These are phyloP conservation scores for Nomada goodeniana DNA, from an alignment of 2,888 invertebrate genomes.

Conservation along the genomic window DNA sequence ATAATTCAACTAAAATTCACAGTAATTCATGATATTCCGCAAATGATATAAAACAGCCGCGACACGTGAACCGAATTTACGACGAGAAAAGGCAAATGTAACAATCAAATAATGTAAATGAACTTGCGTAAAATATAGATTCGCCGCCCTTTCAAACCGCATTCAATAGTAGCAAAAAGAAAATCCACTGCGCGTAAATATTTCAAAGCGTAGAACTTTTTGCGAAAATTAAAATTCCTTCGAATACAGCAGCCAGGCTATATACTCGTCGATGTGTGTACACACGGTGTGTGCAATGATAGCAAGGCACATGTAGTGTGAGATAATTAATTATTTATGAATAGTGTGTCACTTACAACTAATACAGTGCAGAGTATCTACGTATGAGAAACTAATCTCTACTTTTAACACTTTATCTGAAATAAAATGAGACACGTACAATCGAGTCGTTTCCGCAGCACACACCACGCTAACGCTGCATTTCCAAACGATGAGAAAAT, in stretches of 20 bases:
- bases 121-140: neutral
- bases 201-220: neutral
- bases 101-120: neutral
- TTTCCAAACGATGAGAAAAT: constrained; percentile 80
- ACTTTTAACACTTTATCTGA: constrained; percentile 65
- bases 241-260: constrained; percentile 1
- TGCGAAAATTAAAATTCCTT: neutral
- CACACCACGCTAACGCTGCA: constrained; percentile 97
- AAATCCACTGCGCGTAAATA: too few species aligned
- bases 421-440: constrained; percentile 88
- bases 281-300: constrained; percentile 15
- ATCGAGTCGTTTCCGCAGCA: constrained; percentile 95
- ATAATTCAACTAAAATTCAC: too few species aligned
- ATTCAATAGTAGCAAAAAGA: neutral
- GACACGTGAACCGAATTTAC: too few species aligned
- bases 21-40: too few species aligned
- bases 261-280: neutral
- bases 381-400: constrained; percentile 72
- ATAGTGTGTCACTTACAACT: constrained; percentile 68
- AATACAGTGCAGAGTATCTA: constrained; percentile 71
- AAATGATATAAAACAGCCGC: too few species aligned
- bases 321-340: constrained; percentile 46
- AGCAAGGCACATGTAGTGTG: constrained; percentile 45
- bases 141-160: neutral
- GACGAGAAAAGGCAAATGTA: neutral